Base-by-base conservation (phyloP, 2,888 invertebrate species). In the Beris morrisii region DNA sequence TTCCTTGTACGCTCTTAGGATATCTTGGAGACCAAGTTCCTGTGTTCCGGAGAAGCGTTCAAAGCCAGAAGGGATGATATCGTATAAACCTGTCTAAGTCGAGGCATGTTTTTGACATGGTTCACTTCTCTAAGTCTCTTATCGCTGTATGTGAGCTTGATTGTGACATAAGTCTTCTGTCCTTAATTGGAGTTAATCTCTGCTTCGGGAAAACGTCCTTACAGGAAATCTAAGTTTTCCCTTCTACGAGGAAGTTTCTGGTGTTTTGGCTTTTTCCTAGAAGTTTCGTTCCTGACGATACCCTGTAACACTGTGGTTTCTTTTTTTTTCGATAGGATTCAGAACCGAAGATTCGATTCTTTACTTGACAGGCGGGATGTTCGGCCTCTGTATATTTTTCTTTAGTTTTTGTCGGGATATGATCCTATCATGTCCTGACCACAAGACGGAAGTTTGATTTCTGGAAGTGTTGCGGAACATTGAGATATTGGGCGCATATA, bases 101-200 rank as follows among this genome's bases (percentile, higher is more conserved):
- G 38, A 31, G 43, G 56, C 38, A 56, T 65, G 65, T 65, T 15
- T 56, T 65, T 65, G 65, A 65, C 65, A 46, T 56, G 65, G 50
- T 56, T 56, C 64, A 64, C 13, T 4, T 32, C 56, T 65, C 31
- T 53, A 12, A 63, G 63, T 64, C 50, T 65, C 55, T 45, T 38
- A 38, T 38, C 38, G 38, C 43, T 38, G 43, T 56, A 58, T 66
- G 58, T 66, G 58, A 38, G 66, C 58, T 66, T 66, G 66, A 66
- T 66, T 66, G 66, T 66, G 66, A 66, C 66, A 66, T 66, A 66
- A 66, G 66, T 66, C 66, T 57, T 53, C 57, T 59, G 58, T 45
- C 45, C 66, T 57, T 66, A 66, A 66, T 66, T 66, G 66, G 58
- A 66, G 66, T 66, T 66, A 66, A 66, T 66, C 66, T 66, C 50